These are phyloP conservation scores for Alectoris magna DNA, from an alignment of 2,797 vertebrate genomes.

Conservation along the genomic window DNA sequence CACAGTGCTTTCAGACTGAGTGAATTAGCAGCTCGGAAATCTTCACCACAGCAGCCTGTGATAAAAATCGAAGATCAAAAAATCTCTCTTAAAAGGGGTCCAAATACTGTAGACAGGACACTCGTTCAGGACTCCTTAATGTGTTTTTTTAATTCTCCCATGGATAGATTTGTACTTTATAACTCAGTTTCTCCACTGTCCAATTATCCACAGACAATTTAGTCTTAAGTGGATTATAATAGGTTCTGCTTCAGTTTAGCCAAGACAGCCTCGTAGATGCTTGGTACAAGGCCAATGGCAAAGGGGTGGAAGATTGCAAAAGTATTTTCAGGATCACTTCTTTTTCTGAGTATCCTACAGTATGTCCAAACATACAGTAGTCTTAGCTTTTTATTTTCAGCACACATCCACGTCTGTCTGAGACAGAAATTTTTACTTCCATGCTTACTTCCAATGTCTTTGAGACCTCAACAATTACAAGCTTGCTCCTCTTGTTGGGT, in stretches of 20 bases:
- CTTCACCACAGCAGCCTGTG: background rate
- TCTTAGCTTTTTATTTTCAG: background rate
- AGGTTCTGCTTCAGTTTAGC: conserved; percentile 53
- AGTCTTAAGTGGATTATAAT: conserved; percentile 49
- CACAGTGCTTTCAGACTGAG: background rate
- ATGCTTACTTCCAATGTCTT: background rate
- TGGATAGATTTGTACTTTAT: conserved; percentile 32
- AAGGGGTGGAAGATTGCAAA: conserved; percentile 22
- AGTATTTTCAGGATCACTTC: conserved; percentile 45
- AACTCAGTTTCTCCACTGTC: conserved; percentile 33
- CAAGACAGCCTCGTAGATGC: background rate
- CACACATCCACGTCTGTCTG: background rate
- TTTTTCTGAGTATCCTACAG: conserved; percentile 4
- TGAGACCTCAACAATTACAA: background rate
- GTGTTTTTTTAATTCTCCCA: background rate
- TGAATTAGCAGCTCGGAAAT: background rate
- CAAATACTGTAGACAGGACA: background rate
- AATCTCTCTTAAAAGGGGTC: background rate
- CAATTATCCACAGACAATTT: conserved; percentile 53
- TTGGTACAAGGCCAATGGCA: conserved; percentile 36
- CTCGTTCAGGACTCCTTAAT: background rate
- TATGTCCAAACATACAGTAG: background rate
- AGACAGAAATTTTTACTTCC: background rate
- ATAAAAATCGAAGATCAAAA: background rate
- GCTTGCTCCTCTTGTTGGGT: background rate